Evolutionary conservation across 2,113 vertebrate genomes (phyloP), one percentile per base, ranked within the genome.

Genomic region (Capreolus pygargus): DNA sequence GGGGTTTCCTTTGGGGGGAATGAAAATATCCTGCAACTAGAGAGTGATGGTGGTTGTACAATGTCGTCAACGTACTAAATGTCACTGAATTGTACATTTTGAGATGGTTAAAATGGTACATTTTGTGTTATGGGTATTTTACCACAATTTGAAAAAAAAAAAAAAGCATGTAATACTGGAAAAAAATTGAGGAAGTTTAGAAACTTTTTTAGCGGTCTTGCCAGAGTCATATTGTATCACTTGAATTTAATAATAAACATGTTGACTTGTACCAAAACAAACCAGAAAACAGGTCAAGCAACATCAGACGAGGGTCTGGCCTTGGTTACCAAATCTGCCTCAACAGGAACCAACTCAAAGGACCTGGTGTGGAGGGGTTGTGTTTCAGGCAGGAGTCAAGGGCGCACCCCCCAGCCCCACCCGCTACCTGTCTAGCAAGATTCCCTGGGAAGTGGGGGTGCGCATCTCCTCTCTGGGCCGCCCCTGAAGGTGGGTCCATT

Each of bases 121-220:
- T 93, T 93, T 85, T 84, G 15, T 89, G 50, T 87, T 50, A 84
- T 25, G 47, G 54, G 43, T 83, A 43, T 85, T 76, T 95, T 36
- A 90, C 39, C 86, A 85, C n/a, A 74, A 55, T 93, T 93, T 23
- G 19, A 12, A 74, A 39, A 70, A 81, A 55, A 95, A 94, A 57
- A 25, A 0, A 60, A 8, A 0, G 0, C 7, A 23, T 5, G 15
- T 60, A 67, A 33, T 54, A 28, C 12, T 54, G 43, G 36, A 89
- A 76, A 87, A 50, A 76, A 93, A 57, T 47, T 6, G 43, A 67
- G 19, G 2, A 33, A 55, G 27, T 93, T 61, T 86, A 82, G 89
- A 90, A 91, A 61, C 36, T n/a, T 95, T 55, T 36, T 17, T 17
- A 70, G 47, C n/a, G 10, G 27, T 86, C 33, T 54, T 57, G 43